Evolutionary conservation across 2,797 vertebrate genomes (phyloP).

Genomic region (Sciurus carolinensis): DNA sequence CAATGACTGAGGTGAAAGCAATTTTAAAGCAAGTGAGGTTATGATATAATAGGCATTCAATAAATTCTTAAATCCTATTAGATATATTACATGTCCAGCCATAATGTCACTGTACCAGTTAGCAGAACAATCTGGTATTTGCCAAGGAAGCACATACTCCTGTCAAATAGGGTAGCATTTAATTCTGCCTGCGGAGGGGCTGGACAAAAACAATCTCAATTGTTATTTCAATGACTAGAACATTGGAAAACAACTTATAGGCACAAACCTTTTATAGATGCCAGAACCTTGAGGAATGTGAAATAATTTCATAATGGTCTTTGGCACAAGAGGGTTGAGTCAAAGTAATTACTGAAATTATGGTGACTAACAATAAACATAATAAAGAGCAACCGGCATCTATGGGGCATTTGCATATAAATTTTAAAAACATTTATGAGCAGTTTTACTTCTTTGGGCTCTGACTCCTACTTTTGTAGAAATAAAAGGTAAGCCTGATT

Average conservation of each 20-base stretch:
- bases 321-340: not conserved
- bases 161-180: not conserved
- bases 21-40: slow-evolving; percentile 2
- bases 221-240: slow-evolving; percentile 19
- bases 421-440: not conserved
- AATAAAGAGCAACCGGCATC: not conserved
- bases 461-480: not conserved
- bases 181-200: slow-evolving; percentile 8
- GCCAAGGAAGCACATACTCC: not conserved
- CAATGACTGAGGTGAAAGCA: not conserved
- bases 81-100: not conserved
- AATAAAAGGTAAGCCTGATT: not conserved
- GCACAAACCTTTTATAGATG: not conserved
- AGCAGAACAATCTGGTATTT: not conserved
- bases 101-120: not conserved
- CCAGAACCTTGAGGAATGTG: not conserved
- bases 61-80: not conserved
- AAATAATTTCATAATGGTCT: not conserved
- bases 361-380: not conserved
- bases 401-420: not conserved
- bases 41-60: not conserved
- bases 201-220: not conserved
- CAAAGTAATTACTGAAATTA: not conserved
- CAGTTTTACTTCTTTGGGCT: not conserved
- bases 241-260: slow-evolving; percentile 26